These are phyloP conservation scores for Druon quercuslanigerum DNA, from an alignment of 1,140 invertebrate genomes.

Conservation along the genomic window DNA sequence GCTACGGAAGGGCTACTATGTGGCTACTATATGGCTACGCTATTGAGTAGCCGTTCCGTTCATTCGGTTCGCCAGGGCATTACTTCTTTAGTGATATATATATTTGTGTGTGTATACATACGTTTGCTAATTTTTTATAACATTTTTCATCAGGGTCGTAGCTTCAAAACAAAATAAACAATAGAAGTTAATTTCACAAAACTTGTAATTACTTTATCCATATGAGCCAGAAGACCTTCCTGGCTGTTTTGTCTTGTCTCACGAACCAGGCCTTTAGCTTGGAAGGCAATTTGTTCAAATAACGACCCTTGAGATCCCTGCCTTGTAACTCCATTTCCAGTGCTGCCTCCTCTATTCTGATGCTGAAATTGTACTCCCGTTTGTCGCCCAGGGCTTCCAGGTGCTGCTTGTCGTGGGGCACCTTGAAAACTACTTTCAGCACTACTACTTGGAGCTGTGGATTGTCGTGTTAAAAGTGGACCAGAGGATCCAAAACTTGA, in stretches of 20 bases:
- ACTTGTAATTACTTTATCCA: conserved; percentile 84
- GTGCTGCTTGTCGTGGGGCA: conserved; percentile 32
- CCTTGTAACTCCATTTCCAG: conserved; percentile 76
- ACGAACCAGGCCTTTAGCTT: conserved; percentile 89
- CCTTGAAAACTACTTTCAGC: conserved; percentile 45
- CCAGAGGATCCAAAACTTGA: conserved; percentile 78
- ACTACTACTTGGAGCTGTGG: conserved; percentile 49
- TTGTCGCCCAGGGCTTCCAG: conserved; percentile 40
- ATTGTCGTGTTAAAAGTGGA: conserved; percentile 62
- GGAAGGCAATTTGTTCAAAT: conserved; percentile 89
- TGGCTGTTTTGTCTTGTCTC: conserved; percentile 92
- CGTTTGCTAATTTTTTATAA: too few species aligned
- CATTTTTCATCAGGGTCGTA: not conserved
- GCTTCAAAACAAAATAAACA: not conserved
- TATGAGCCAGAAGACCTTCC: conserved; percentile 90
- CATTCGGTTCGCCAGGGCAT: too few species aligned
- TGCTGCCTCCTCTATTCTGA: conserved; percentile 60
- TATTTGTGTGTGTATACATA: too few species aligned
- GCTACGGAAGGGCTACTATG: too few species aligned
- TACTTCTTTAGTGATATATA: too few species aligned
- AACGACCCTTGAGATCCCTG: conserved; percentile 88
- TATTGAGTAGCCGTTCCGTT: too few species aligned
- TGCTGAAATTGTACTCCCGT: conserved; percentile 58
- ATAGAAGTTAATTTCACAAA: conserved; percentile 33
- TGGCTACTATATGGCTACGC: too few species aligned